Evolutionary conservation across 2,888 invertebrate genomes (phyloP).

Genomic region (Pseudoips prasinana): DNA sequence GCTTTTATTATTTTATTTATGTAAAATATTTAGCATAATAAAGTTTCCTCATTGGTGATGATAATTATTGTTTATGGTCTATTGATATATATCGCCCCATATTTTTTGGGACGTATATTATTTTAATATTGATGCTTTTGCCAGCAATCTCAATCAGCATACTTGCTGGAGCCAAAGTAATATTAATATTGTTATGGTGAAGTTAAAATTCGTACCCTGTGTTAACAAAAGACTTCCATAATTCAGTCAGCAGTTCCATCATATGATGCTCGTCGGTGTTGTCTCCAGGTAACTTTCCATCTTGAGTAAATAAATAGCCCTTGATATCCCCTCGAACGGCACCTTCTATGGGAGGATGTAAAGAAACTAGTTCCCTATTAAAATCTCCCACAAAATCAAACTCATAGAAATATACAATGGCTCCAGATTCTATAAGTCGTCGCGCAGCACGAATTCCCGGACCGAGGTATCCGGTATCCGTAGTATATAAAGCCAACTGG

Average conservation of each 20-base stretch:
- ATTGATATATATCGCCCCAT: no score
- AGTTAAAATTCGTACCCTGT: constrained; percentile 68
- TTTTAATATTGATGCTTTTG: no score
- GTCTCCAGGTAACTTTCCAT: constrained; percentile 26
- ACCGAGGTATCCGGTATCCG: constrained; percentile 56
- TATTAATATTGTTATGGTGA: no score
- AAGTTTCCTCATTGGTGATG: no score
- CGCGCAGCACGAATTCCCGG: constrained; percentile 55
- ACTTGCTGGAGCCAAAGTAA: no score
- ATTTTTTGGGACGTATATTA: no score
- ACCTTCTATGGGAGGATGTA: constrained; percentile 57
- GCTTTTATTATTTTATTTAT: no score
- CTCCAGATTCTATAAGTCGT: constrained; percentile 46
- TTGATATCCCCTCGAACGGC: constrained; percentile 80
- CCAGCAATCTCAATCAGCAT: no score
- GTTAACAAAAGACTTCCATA: constrained; percentile 75
- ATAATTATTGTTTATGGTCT: no score
- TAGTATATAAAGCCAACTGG: constrained; percentile 46
- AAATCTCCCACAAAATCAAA: constrained; percentile 76
- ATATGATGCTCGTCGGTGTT: constrained; percentile 35
- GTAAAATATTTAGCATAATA: no score
- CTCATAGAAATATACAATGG: constrained; percentile 79
- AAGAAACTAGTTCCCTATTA: constrained; percentile 63
- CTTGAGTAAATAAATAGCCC: constrained; percentile 72
- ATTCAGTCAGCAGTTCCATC: constrained; percentile 40